Conservation (phyloP, 2,888 invertebrate genomes). For the Drosophila gaucha region DNA sequence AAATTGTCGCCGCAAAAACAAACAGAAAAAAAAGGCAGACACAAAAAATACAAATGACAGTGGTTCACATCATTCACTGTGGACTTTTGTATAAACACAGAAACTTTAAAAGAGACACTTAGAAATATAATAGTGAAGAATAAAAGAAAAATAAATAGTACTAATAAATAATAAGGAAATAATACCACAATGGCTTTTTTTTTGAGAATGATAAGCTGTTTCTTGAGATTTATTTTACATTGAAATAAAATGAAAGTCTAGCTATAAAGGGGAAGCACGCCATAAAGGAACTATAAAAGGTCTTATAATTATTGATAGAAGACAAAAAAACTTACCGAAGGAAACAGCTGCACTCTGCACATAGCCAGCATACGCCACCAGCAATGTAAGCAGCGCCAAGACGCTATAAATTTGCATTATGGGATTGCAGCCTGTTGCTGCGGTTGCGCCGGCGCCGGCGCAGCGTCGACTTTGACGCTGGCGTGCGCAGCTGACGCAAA, state of each 20-base stretch:
- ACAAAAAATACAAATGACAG: conserved; percentile 56
- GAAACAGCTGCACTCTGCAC: conserved; percentile 83
- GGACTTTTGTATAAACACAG: background rate
- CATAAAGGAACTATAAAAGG: background rate
- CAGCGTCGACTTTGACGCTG: conserved; percentile 54
- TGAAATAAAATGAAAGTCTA: background rate
- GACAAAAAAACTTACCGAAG: conserved; percentile 79
- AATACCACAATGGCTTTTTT: background rate
- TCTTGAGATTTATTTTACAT: background rate
- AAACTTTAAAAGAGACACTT: conserved; percentile 19
- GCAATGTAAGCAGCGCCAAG: conserved; percentile 74
- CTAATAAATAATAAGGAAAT: background rate
- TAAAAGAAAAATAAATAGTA: too few species aligned
- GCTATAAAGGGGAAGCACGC: background rate
- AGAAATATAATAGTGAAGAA: conserved; percentile 23
- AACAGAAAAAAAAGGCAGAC: conserved; percentile 15
- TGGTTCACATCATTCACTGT: conserved; percentile 54
- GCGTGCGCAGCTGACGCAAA: conserved; percentile 57
- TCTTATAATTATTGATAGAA: background rate
- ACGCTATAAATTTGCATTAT: conserved; percentile 74
- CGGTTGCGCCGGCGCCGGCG: conserved; percentile 40
- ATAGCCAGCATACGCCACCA: conserved; percentile 69
- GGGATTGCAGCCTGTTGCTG: conserved; percentile 39
- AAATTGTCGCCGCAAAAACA: conserved; percentile 57
- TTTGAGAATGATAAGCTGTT: conserved; percentile 1